Base-by-base conservation (phyloP, 35 echinoderm and acorn worm genomes). In the Apostichopus japonicus region DNA sequence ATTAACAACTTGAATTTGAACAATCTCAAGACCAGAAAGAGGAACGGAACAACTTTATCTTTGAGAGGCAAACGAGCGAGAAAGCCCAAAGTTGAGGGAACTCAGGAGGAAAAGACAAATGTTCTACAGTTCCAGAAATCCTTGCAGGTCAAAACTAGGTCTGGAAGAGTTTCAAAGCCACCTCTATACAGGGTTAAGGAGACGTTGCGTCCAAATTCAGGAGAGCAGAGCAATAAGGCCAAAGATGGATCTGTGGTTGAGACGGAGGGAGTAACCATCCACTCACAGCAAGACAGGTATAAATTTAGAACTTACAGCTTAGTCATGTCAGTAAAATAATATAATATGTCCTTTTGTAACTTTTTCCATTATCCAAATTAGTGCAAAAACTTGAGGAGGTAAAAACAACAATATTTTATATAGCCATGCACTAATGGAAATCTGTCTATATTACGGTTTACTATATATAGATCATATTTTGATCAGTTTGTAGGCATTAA, bases 121-220 rank as follows among this genome's bases (percentile, higher is more conserved):
- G 19, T 91, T 4, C 9, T 92, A 75, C 65, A 93, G 72, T 83
- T 91, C 24, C 93, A 91, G 72, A 92, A 92, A 65, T 93, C 95
- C 0, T 79, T 93, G 15, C 96, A 95, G 65, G 86, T 91, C 17
- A 94, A 91, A 54, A 99, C 97, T 22, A 72, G 97, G 55, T 99
- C 97, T 23, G 97, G 97, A 8, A 90, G 97, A 24, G 78, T 99
- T 13, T 99, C 97, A 15, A 86, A 92, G 55, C 97, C 97, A 33
- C 97, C 97, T 5, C 44, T 93, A 13, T 96, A 98, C 61, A 86
- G 95, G 53, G 90, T 96, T 52, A 94, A 93, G 77, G 93, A 98
- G 53, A 89, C 86, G 5, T 65, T 89, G 61, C 86, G 23, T 51
- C 8, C 21, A 13, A 5, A 82, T 8, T 56, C 33, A 17, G 79